Evolutionary conservation across 2,797 vertebrate species (phyloP), one percentile per base, ranked within the genome.

Genomic region (Tinamus major): DNA sequence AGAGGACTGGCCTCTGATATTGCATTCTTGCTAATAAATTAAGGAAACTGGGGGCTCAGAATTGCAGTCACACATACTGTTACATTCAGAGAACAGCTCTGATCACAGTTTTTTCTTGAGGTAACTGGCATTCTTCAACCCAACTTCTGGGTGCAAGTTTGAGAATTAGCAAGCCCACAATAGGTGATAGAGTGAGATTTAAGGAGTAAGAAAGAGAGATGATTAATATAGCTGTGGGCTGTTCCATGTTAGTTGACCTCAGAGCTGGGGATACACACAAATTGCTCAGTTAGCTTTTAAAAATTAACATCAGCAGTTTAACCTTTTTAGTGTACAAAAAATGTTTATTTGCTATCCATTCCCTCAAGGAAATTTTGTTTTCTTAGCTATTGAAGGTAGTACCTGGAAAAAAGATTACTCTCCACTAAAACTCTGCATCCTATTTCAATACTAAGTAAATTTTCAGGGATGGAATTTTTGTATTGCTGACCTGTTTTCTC

Each of bases 371-470:
- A 9, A 51, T n/a, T 82, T 71, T 78, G 1, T 44, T 72, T 74
- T 76, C 44, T 79, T 42, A 71, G 4, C 12, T 65, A 18, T 10
- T 58, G 71, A 69, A 81, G 27, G 41, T 87, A 90, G 41, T 48
- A 55, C 16, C 81, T 56, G 21, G 42, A 61, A 62, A 76, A 71
- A 92, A 87, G 37, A n/a, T 70, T 68, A 48, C 31, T 65, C 42
- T 58, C 41, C 33, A 37, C 48, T 92, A 31, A 78, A 42, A 78
- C 81, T 86, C 80, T 79, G 21, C 42, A 56, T 2, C 46, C 18
- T 27, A 37, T 94, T 93, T 88, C 77, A 59, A 61, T 79, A 63
- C 4, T 76, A 69, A 91, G n/a, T 80, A 91, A 71, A 93, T 56
- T 94, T 90, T 69, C 79, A 7, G 8, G 53, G n/a, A 92, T 79